Evolutionary conservation across 2,888 invertebrate species (phyloP), one percentile per base, ranked within the genome.

Genomic region (Chymomyza fuscimana): DNA sequence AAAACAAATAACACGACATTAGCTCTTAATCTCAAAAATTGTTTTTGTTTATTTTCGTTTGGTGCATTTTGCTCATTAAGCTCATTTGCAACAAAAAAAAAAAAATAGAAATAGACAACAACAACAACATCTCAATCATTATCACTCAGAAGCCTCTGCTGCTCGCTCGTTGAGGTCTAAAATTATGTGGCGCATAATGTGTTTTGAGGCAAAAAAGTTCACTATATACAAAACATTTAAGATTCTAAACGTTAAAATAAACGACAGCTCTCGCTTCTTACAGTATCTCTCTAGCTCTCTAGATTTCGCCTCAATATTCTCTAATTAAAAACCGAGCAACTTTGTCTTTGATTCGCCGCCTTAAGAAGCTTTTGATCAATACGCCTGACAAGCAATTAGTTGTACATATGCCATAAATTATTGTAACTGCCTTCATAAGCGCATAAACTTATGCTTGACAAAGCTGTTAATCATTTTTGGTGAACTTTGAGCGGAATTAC

Each of bases 21-120:
- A 77, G 9, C 9, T 32, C 72, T 70, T 87, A 83, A 89, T 89
- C 88, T 86, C 58, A 61, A 75, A 87, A 84, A 19, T 9, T 74
- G 82, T 67, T 62, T 82, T 85, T 83, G 86, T 83, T 83, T 88
- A 87, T 82, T 88, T 85, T 74, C 2, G 70, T 74, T 73, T 58
- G 15, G 9, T 25, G 22, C 15, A 75, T 79, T 79, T 67, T 64
- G 80, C 74, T 74, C 76, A 79, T 88, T 80, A 73, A 81, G 85
- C 73, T 81, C 77, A 84, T 46, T 46, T 46, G 40, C 40, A 19
- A 58, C 15, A 58, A 58, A 15, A 19, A 19, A 5, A 58, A 84
- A 78, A 74, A 67, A 63, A 66, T 63, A 62, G 63, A 74, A 64
- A 62, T 63, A 65, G 56, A 63, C 61, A 67, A 58, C 65, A 77